Conservation (phyloP, 2,888 invertebrate species). For the Acleris holmiana region DNA sequence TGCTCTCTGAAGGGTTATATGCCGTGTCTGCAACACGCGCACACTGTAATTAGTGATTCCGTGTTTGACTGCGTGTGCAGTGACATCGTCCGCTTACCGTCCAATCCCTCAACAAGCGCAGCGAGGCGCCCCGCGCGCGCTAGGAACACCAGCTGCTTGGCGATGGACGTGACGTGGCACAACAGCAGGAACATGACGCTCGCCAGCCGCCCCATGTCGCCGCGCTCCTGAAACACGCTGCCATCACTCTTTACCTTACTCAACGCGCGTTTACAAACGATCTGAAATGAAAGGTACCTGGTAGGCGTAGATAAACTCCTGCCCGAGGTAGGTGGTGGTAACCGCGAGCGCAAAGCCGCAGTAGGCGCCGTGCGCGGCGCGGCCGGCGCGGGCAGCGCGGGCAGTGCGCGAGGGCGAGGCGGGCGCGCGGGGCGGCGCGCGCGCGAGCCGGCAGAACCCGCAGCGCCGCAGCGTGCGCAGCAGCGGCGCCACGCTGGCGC, state of each 20-base stretch:
- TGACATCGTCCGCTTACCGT: slow-evolving; percentile 47
- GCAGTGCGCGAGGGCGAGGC: slow-evolving; percentile 27
- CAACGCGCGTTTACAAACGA: not conserved
- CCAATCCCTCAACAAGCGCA: slow-evolving; percentile 46
- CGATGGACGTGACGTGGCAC: slow-evolving; percentile 72
- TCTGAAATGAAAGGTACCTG: slow-evolving; percentile 43
- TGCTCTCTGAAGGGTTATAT: slow-evolving; percentile 20
- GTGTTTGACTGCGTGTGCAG: too few species aligned
- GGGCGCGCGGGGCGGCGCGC: slow-evolving; percentile 20
- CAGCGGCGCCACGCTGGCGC: slow-evolving; percentile 50
- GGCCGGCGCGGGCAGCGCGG: slow-evolving; percentile 8
- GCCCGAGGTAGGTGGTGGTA: slow-evolving; percentile 55
- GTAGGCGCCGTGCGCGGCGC: slow-evolving; percentile 45
- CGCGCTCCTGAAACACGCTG: slow-evolving; percentile 52
- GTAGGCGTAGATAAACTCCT: slow-evolving; percentile 60
- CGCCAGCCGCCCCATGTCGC: slow-evolving; percentile 66
- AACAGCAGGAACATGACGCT: slow-evolving; percentile 75
- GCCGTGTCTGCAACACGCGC: slow-evolving; percentile 15
- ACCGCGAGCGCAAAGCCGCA: slow-evolving; percentile 50
- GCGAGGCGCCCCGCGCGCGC: slow-evolving; percentile 50
- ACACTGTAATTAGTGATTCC: not conserved
- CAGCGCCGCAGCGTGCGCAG: slow-evolving; percentile 48
- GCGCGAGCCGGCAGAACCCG: slow-evolving; percentile 46
- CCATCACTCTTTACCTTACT: not conserved
- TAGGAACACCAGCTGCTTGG: slow-evolving; percentile 68